Base-by-base conservation (phyloP, 1,140 invertebrate species). In the Drosophila rufa region DNA sequence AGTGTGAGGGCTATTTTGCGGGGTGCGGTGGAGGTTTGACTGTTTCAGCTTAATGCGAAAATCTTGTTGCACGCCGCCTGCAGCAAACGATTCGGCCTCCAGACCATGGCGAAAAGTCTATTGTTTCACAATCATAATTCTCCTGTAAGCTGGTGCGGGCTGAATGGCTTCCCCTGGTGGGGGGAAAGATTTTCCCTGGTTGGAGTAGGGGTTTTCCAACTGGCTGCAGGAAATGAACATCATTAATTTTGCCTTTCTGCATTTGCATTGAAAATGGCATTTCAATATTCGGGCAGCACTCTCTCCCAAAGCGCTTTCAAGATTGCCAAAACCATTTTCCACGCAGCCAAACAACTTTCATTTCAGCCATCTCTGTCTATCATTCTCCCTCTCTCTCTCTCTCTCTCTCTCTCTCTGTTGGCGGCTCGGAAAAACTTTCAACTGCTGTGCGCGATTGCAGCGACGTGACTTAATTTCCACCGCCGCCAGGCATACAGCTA, bases 391-490 rank as follows among this genome's bases (percentile, higher is more conserved):
- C 25, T 9, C 6, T 55, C 30, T 38, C 47, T 17, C 2, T 14
- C 19, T 2, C 67, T 27, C 17, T 27, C 22, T 2, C 3, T 48
- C 36, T n/a, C 43, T 22, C 38, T 12, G 12, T 36, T 12, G 51
- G 45, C 56, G 50, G 67, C 65, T 61, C 11, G 61, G 60, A 67
- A 68, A 67, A 71, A 86, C 60, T 82, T 82, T 64, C 59, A 75
- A 80, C 80, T 68, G 81, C 84, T 89, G 86, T 77, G 62, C 89
- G 84, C 91, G 89, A 91, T 91, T 91, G 89, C 66, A 71, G 74
- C 81, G 79, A 91, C 89, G 89, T 91, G 89, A 91, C 89, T 91
- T 90, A 89, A 91, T 91, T 91, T 91, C 71, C 82, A 85, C 73
- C 82, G 75, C 77, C 64, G 76, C 43, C 67, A 79, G 67, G 59